These are phyloP conservation scores for Asarcornis scutulata DNA, from an alignment of 2,113 vertebrate species.

Conservation along the genomic window DNA sequence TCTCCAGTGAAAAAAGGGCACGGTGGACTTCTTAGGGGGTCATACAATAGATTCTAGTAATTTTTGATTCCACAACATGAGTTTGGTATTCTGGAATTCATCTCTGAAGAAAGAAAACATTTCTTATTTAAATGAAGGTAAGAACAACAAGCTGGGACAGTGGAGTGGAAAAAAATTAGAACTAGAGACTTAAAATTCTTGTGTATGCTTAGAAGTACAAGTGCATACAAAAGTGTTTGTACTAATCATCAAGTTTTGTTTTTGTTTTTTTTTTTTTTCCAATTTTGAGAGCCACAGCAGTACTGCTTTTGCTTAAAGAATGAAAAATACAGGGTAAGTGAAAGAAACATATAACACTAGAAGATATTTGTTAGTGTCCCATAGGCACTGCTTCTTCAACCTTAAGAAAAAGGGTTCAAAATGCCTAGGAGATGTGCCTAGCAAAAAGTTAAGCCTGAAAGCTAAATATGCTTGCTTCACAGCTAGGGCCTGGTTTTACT, in stretches of 20 bases:
- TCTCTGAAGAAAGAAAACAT: neutral
- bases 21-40: neutral
- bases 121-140: neutral
- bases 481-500: neutral
- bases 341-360: rapidly evolving
- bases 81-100: neutral
- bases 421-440: neutral
- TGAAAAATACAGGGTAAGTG: neutral
- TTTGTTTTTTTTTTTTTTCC: too few relatives aligned
- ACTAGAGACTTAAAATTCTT: neutral
- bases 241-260: neutral
- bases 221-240: neutral
- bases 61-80: neutral
- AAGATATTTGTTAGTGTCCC: neutral
- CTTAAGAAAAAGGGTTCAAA: neutral
- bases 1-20: neutral
- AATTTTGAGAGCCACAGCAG: neutral
- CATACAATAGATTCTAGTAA: neutral
- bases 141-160: neutral
- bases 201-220: neutral
- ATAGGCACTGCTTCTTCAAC: neutral
- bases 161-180: neutral
- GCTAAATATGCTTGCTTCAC: neutral
- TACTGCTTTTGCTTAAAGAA: neutral
- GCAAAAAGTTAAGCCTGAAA: neutral